These are phyloP conservation scores for Telmatochromis sp. DNA, from an alignment of 2,113 vertebrate genomes.

Conservation along the genomic window DNA sequence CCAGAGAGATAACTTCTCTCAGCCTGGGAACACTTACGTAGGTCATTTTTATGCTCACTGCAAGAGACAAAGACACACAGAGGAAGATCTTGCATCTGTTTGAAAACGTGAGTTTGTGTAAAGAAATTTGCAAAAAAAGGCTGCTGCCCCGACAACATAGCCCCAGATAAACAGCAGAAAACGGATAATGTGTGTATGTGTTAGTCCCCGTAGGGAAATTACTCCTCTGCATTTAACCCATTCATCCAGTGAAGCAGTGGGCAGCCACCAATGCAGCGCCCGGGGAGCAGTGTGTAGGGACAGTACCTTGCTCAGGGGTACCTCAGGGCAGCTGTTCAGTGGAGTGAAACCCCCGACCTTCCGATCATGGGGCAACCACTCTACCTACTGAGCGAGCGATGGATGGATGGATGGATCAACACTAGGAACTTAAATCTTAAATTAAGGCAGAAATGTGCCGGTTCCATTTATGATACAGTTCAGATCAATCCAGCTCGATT, in stretches of 20 bases:
- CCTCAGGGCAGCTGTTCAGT: too few species aligned
- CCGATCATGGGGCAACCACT: too few species aligned
- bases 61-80: not conserved
- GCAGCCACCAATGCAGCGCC: fast-evolving
- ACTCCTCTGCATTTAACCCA: too few species aligned
- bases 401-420: not conserved
- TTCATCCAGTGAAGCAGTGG: too few species aligned
- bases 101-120: not conserved
- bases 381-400: too few species aligned
- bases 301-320: too few species aligned
- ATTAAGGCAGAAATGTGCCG: not conserved
- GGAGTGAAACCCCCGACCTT: too few species aligned
- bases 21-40: not conserved
- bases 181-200: not conserved
- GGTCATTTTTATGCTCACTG: not conserved
- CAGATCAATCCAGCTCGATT: not conserved
- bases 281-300: too few species aligned
- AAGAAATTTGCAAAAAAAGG: not conserved
- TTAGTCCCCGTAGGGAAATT: too few species aligned
- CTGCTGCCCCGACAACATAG: not conserved
- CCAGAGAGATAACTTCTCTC: not conserved
- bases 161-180: not conserved
- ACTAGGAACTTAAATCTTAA: not conserved
- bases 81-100: not conserved
- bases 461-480: not conserved